Conservation (phyloP, 2,888 invertebrate species). For the Matsumyia berberina region DNA sequence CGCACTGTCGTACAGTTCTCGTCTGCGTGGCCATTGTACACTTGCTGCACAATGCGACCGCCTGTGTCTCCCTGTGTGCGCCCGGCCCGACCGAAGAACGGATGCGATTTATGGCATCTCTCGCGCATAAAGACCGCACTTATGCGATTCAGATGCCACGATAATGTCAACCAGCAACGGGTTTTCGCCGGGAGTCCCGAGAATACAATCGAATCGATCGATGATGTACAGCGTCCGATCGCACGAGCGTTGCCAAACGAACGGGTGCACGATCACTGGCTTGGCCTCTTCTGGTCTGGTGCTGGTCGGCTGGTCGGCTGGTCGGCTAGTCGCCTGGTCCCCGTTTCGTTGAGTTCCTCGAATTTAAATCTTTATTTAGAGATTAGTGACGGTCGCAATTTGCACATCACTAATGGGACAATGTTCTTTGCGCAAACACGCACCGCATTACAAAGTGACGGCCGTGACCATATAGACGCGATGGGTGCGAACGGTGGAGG, state of each 20-base stretch:
- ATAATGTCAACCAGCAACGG: slow-evolving; percentile 70
- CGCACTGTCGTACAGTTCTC: slow-evolving; percentile 5
- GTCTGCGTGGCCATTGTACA: slow-evolving; percentile 15
- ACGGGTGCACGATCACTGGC: slow-evolving; percentile 9
- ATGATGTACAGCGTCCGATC: slow-evolving; percentile 66
- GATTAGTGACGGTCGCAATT: slow-evolving; percentile 75
- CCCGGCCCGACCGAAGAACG: slow-evolving; percentile 17
- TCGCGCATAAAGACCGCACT: slow-evolving; percentile 68
- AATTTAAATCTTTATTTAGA: slow-evolving; percentile 76
- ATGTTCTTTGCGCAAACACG: slow-evolving; percentile 72
- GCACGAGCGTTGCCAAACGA: slow-evolving; percentile 55
- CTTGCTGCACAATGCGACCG: slow-evolving; percentile 12
- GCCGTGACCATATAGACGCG: slow-evolving; percentile 70
- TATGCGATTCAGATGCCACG: slow-evolving; percentile 71
- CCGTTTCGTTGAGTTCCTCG: slow-evolving; percentile 58
- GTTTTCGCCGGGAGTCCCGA: slow-evolving; percentile 27
- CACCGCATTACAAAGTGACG: slow-evolving; percentile 68
- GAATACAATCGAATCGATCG: slow-evolving; percentile 67
- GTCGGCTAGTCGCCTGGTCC: neutral
- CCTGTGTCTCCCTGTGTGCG: neutral
- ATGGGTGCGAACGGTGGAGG: slow-evolving; percentile 15
- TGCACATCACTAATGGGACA: slow-evolving; percentile 76
- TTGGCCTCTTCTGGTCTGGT: neutral
- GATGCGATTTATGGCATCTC: slow-evolving; percentile 73
- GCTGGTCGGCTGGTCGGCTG: neutral